Base-by-base conservation (phyloP, 30 jellyfish, hydroid and myxozoan genomes). In the Catostylus mosaicus region DNA sequence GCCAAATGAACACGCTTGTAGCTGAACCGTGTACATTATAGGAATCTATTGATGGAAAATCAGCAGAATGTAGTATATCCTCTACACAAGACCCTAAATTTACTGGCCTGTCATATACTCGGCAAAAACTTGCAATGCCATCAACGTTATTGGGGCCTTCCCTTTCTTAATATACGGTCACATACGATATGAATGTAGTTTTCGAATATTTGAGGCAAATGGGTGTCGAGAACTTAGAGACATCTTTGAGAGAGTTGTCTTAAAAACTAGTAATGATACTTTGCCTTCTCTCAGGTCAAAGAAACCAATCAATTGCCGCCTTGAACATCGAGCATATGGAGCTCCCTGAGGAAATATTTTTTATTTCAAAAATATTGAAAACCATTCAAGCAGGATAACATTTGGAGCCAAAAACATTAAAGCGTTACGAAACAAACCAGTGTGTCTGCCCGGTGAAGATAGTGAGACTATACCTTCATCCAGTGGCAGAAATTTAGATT, bases 271-370 rank as follows among this genome's bases (percentile, higher is more conserved):
- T 30, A 51, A 71, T 38, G 59, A 23, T 83, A 30, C 81, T 83
- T 45, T 70, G 87, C 45, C 37, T 83, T 18, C 61, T 71, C 32
- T 45, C 88, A 31, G 88, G 74, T 1, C 88, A 71, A 27, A 40
- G 88, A 38, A 38, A 67, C 40, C 88, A 83, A 73, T 20, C 80
- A 0, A 51, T 83, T n/a, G 73, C 88, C 33, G 82, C 82, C 24
- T 38, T 83, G 36, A 62, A 65, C 48, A 30, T 73, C 24, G 68
- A 38, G 3, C 67, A 20, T 72, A 57, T 66, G 74, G 24, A 23
- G 4, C 34, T 67, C 22, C 38, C 82, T 50, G 45, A 7, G 48
- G 48, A 62, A 9, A 62, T 62, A 14, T 33, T 33, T n/a, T 62
- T 50, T 27, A 50, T 50, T 50, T 27, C 24, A 27, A 50, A 50